Base-by-base conservation (phyloP, 2,113 vertebrate species). In the Anhinga anhinga region DNA sequence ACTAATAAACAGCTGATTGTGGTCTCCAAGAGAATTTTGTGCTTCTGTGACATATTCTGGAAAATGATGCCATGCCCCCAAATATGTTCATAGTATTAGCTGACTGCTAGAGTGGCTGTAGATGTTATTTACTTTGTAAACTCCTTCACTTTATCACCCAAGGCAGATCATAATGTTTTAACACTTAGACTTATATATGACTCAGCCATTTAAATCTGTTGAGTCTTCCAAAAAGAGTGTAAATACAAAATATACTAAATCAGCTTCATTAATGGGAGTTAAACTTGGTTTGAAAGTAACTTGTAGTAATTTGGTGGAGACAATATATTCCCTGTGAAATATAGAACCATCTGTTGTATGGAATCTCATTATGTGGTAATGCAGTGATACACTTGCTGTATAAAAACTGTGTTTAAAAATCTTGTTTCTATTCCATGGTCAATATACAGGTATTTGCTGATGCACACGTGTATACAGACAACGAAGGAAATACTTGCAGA, bases 101-200 rank as follows among this genome's bases (percentile, higher is more conserved):
- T 97, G 90, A 94, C 90, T 97, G 73, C 91, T 95, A 94, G 89
- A 97, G 55, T 94, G 90, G 58, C 84, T 94, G 56, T 67, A 90
- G 93, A 72, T 96, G 95, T 86, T 96, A 96, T 96, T 97, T 97
- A 93, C 53, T 83, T 97, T 71, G 36, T 90, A 90, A 97, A 97
- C 80, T 81, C 47, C 78, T 97, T 90, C 77, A 86, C 53, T 98
- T 96, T 96, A 95, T 97, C 93, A 97, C 78, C 36, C 49, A 85
- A 90, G 86, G 67, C 91, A 91, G 90, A 97, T 97, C 82, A 93
- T 88, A 87, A 86, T 55, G 29, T 97, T 97, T 97, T 89, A 97
- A 86, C 53, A 91, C 44, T 74, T 52, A 69, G 66, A 32, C 63
- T 58, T 82, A 53, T 34, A 82, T 81, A 71, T 84, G 45, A 86